Evolutionary conservation across 2,888 invertebrate species (phyloP), one percentile per base, ranked within the genome.

Genomic region (Athalia cordata): DNA sequence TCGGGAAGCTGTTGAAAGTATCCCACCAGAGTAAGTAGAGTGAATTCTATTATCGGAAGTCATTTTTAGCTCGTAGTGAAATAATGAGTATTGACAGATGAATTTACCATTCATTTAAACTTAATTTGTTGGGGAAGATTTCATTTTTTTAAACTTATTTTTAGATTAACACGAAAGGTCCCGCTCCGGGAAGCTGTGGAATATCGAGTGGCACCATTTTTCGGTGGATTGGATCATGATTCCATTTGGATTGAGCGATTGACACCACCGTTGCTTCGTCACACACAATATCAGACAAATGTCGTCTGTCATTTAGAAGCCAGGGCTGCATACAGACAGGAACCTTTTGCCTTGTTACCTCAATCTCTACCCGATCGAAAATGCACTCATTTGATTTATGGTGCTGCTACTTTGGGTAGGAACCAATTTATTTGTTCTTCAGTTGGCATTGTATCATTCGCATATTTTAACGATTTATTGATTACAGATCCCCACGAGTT

Each of bases 321-420:
- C 0, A 92, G 92, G 91, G 93, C 95, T 3, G 92, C 93, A 3
- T 94, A 95, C 87, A 91, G 95, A 68, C 92, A 92, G 64, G 93
- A 94, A 50, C 95, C 95, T 0, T 91, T 94, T 77, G 92, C 93
- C 0, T 94, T 95, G 85, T 92, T 92, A 0, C 92, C 94, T 0
- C 92, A 92, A 43, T 92, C 94, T 75, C 89, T 95, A 65, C 94
- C 95, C 15, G 92, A 92, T 3, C 92, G 93, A 81, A 91, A 92
- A 55, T 96, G 96, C 89, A 95, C 95, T 3, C 95, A 96, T 86
- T 90, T 96, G 2, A 93, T 96, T 80, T 96, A 96, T 85, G 93
- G 94, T 1, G 95, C 94, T 82, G 95, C 95, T 5, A 92, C 93
- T 3, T 90, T 96, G 80, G 89, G 90, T 89, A 79, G 81, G 72